Evolutionary conservation across 2,888 invertebrate genomes (phyloP).

Genomic region (Lymantria dispar): DNA sequence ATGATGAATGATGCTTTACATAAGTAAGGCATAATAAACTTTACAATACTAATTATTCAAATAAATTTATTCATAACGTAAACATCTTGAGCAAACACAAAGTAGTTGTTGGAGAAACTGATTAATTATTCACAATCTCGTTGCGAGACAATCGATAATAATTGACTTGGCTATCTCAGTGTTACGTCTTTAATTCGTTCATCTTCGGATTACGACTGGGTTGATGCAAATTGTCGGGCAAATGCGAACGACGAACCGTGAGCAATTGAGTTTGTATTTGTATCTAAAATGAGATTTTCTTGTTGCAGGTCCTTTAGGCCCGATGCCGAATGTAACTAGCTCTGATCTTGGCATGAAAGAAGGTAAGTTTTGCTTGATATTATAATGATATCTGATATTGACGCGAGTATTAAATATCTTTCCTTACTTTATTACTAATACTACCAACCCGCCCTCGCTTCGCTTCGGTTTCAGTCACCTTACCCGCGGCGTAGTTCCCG

Average conservation of each 20-base stretch:
- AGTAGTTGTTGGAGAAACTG: not conserved
- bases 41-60: not conserved
- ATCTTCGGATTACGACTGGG: slow-evolving; percentile 4
- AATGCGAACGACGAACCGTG: slow-evolving; percentile 19
- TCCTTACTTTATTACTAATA: no score
- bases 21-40: not conserved
- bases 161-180: slow-evolving; percentile 19
- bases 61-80: not conserved
- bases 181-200: slow-evolving; percentile 28
- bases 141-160: slow-evolving; percentile 15
- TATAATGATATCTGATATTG: no score
- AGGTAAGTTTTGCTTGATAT: slow-evolving; percentile 41
- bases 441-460: no score
- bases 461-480: no score
- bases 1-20: no score
- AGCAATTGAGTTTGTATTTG: slow-evolving; percentile 17
- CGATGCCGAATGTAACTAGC: slow-evolving; percentile 64
- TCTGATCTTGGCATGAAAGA: slow-evolving; percentile 59
- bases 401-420: no score
- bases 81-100: not conserved
- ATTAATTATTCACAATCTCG: slow-evolving; percentile 13
- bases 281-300: slow-evolving; percentile 15
- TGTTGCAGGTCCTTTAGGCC: slow-evolving; percentile 66
- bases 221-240: slow-evolving; percentile 22
- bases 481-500: no score